Conservation (phyloP, 2,113 vertebrate species). For the Erythrolamprus reginae region DNA sequence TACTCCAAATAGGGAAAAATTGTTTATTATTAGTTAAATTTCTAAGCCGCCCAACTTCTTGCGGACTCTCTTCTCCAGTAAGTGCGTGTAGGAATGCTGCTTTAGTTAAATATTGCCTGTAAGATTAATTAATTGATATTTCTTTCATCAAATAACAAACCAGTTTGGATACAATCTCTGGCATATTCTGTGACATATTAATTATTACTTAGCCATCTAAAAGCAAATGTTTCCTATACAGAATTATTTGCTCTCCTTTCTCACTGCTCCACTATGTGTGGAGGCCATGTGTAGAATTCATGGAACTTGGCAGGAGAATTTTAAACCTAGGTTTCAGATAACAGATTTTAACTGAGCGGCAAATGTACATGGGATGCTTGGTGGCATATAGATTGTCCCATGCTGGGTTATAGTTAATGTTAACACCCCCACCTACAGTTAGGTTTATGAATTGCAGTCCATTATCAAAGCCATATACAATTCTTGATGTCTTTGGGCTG, state of each 20-base stretch:
- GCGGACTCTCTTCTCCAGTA: too few species aligned
- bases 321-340: not conserved
- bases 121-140: not conserved
- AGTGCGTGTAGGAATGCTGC: not conserved
- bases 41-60: too few species aligned
- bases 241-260: not conserved
- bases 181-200: too few species aligned
- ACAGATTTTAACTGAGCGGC: not conserved
- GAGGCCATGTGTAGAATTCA: not conserved
- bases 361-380: not conserved
- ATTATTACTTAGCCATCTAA: not conserved
- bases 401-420: slow-evolving; percentile 15
- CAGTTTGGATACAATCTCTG: not conserved
- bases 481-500: not conserved
- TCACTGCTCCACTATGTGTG: not conserved
- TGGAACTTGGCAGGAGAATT: not conserved
- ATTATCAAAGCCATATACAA: not conserved
- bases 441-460: slow-evolving; percentile 1
- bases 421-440: slow-evolving; percentile 48
- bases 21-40: too few species aligned
- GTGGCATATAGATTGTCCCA: not conserved
- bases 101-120: not conserved
- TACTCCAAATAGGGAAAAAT: not conserved
- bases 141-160: not conserved
- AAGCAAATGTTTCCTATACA: not conserved